Base-by-base conservation (phyloP, 2,113 vertebrate species). In the Cavia porcellus region DNA sequence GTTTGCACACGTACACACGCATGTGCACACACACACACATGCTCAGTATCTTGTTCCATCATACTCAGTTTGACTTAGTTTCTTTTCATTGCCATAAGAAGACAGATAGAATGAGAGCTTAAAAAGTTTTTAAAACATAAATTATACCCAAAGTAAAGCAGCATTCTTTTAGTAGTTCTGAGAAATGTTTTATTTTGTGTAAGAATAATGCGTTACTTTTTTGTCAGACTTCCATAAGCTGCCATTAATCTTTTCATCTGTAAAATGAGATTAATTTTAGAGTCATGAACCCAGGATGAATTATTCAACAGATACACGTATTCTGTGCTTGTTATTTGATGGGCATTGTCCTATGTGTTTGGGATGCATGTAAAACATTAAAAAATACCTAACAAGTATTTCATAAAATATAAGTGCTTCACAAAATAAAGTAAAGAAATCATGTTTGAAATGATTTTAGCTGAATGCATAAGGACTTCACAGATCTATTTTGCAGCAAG, bases 241-340 rank as follows among this genome's bases (percentile, higher is more conserved):
- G 59, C 52, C 50, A 77, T 59, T 72, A 87, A 24, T 82, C 92
- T 94, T 25, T 90, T 91, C 14, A 68, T 88, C 42, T 79, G 22
- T 92, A 89, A 92, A 86, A 91, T 72, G 45, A 25, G 1, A 7
- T 80, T 47, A 81, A 81, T 57, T 72, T 83, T 66, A 45, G 47
- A 35, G 42, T 86, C 20, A 74, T 91, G 52, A 91, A 97, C 52
- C 50, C 8, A 88, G 42, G 55, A 47, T 82, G 57, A 85, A 74
- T 90, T 77, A 94, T 84, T 85, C 59, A 90, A 52, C 7, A 64
- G 22, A 50, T 88, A 55, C 77, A 55, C 82, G 47, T 96, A 70
- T 59, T 35, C 5, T 4, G 0, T 24, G 7, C 3, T 92, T 84
- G 55, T 90, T 90, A 42, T 68, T 87, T 90, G 22, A 77, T 30